Percentiles rank a stretch among this genome's conserved stretches.
phyloP scores from a whole-genome alignment of 2,888 invertebrate genomes.

The Chouioia cunea region DNA sequence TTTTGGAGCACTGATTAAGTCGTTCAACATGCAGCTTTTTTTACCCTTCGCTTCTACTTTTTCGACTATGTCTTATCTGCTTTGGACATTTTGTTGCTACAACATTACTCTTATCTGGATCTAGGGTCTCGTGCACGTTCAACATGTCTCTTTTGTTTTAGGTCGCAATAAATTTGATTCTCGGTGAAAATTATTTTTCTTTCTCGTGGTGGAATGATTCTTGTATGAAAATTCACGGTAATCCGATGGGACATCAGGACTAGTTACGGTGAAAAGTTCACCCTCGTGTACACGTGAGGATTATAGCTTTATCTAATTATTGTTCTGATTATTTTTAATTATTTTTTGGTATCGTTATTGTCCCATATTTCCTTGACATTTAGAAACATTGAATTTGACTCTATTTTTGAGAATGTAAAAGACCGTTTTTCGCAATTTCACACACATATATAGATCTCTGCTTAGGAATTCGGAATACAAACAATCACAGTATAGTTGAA shows the following conservation, averaged over 20 bases:
- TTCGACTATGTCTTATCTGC: neutral
- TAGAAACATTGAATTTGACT: too few relatives aligned
- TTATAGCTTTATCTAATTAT: constrained; percentile 5
- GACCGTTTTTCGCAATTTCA: too few relatives aligned
- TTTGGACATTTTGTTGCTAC: constrained; percentile 38
- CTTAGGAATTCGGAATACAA: too few relatives aligned
- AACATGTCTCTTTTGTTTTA: constrained; percentile 6
- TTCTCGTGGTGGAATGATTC: neutral
- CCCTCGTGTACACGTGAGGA: constrained; percentile 3
- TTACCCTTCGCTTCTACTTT: constrained; percentile 1
- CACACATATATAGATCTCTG: too few relatives aligned
- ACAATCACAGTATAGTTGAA: too few relatives aligned
- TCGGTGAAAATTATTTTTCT: constrained; percentile 26
- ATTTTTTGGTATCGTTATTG: neutral
- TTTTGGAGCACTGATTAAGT: constrained; percentile 30
- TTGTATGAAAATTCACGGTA: constrained; percentile 20
- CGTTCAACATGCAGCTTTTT: constrained; percentile 16
- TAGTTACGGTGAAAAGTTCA: neutral
- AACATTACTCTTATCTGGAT: constrained; percentile 2
- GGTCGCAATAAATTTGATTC: neutral
- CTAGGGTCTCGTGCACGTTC: neutral
- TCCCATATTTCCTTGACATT: too few relatives aligned
- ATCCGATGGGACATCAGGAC: constrained; percentile 5
- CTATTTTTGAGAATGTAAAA: too few relatives aligned
- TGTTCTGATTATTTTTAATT: constrained; percentile 2